These are phyloP conservation scores for Sebastes trivittatus DNA, from an alignment of 2,797 vertebrate genomes.

Conservation along the genomic window DNA sequence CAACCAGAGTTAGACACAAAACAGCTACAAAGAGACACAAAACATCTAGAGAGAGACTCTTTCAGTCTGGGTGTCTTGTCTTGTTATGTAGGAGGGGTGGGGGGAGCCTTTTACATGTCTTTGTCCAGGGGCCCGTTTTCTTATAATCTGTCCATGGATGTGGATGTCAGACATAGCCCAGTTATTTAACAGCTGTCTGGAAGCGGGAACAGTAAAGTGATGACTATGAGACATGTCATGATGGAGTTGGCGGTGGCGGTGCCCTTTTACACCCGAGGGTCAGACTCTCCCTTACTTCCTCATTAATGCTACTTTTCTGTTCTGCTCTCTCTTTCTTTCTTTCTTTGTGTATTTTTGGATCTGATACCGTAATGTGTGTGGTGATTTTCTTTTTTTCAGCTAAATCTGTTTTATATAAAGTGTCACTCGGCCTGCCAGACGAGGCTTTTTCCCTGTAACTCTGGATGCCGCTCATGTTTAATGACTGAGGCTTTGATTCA, in stretches of 20 bases:
- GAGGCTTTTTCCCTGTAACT: constrained; percentile 43
- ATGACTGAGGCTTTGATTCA: constrained; percentile 56
- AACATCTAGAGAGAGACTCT: not conserved
- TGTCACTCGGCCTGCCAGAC: constrained; percentile 58
- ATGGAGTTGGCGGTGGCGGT: constrained; percentile 22
- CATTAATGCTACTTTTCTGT: constrained; percentile 35
- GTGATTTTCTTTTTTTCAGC: constrained; percentile 33
- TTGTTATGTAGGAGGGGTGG: not conserved
- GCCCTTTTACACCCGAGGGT: constrained; percentile 18
- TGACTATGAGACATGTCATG: constrained; percentile 1
- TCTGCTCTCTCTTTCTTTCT: constrained; percentile 5
- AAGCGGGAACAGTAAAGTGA: not conserved
- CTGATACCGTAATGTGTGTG: constrained; percentile 40
- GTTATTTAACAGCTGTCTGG: constrained; percentile 43
- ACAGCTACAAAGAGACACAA: not conserved
- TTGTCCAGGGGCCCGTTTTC: not conserved
- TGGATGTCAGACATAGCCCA: constrained; percentile 15
- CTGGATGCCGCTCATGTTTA: constrained; percentile 56
- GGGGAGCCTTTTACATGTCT: not conserved
- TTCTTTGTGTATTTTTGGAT: constrained; percentile 53
- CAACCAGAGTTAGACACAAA: no score
- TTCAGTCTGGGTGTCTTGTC: not conserved
- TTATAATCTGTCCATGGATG: not conserved
- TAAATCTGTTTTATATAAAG: constrained; percentile 74
- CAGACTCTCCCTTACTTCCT: constrained; percentile 42